phyloP scores from a whole-genome alignment of 2,113 vertebrate species.

The Eudyptes chrysolophus region DNA sequence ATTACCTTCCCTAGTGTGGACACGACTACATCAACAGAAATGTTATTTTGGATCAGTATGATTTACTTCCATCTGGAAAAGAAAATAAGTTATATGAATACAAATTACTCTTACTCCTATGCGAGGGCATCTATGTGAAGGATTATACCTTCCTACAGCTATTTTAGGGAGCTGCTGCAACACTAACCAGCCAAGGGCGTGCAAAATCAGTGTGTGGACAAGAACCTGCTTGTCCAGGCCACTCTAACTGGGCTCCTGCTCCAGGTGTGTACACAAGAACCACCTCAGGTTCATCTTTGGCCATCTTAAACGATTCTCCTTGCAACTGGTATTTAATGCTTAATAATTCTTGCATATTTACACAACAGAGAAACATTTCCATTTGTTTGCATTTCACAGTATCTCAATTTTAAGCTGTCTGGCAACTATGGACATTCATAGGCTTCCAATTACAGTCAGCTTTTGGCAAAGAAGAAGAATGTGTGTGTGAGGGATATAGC shows the following conservation, averaged over 20 bases:
- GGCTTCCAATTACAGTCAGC: slow-evolving; percentile 17
- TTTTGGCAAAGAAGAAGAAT: slow-evolving; percentile 44
- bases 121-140: neutral
- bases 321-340: neutral
- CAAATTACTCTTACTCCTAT: neutral
- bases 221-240: neutral
- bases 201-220: neutral
- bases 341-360: slow-evolving; percentile 9
- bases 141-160: neutral
- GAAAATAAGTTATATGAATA: neutral
- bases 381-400: slow-evolving; percentile 48
- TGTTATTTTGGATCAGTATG: neutral
- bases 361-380: neutral
- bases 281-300: neutral
- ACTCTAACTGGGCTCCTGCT: neutral
- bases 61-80: neutral
- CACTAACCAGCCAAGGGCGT: neutral
- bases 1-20: neutral
- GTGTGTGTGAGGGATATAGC: slow-evolving; percentile 2
- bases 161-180: neutral
- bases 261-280: neutral
- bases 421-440: slow-evolving; percentile 2
- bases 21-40: neutral
- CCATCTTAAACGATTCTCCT: neutral
- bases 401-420: slow-evolving; percentile 35